Evolutionary conservation across 1,140 invertebrate genomes (phyloP), one percentile per base, ranked within the genome.

Genomic region (Scaptomyza hsui): DNA sequence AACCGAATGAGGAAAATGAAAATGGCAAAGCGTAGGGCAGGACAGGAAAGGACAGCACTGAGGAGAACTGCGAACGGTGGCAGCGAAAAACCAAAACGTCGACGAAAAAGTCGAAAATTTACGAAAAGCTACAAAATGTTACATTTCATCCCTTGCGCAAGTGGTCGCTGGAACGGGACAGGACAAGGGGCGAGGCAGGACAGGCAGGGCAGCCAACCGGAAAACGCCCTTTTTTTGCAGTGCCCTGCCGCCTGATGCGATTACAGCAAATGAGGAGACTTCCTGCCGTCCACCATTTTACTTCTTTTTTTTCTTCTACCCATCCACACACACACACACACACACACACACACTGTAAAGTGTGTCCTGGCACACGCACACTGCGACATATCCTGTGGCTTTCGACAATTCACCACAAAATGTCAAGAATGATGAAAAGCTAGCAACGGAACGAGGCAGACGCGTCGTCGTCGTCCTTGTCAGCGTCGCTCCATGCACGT

Each of bases 401-500:
- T 90, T 86, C 85, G 75, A 80, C 85, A 89, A 91, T 90, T 91
- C 89, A 89, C 90, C 90, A 91, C 90, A 91, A 91, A 91, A 91
- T 90, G 90, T 91, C 90, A 91, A 91, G 90, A 88, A 90, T 86
- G 86, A 91, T 74, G 82, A 88, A 91, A 90, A 90, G 89, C 85
- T 90, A 89, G 75, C 61, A 41, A 68, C 64, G 77, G 81, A 77
- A 65, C 79, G 79, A 63, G 56, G 63, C 39, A 39, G 29, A 26
- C 45, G 26, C 37, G 41, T 41, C 47, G 64, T 26, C 53, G 61
- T 51, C 63, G 53, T 59, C n/a, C n/a, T n/a, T 16, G 56, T 37
- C 55, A 45, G 2, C 56, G 65, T 52, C 37, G 49, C 35, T 18
- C 19, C 42, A 32, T 72, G 61, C 39, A 19, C 32, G 45, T 72